Percentiles rank a stretch among this genome's conserved stretches.
Evolutionary conservation across 2,888 invertebrate genomes (phyloP).

Genomic region (Volucella zonaria): DNA sequence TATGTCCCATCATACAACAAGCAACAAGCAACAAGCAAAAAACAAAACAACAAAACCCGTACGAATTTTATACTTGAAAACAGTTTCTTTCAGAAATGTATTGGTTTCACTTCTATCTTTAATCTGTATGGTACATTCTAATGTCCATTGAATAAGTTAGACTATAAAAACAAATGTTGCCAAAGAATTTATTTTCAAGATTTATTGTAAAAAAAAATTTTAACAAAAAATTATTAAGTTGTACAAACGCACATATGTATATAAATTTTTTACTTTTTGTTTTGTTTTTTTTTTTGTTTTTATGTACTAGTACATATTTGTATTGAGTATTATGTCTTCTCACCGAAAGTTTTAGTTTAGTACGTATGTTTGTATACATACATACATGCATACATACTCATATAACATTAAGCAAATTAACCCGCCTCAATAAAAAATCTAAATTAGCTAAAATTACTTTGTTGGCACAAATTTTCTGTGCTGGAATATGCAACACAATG

Average conservation of each 20-base stretch:
- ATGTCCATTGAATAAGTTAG: slow-evolving; percentile 47
- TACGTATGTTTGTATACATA: not conserved
- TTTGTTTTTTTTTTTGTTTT: not conserved
- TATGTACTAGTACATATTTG: not conserved
- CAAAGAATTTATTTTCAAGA: slow-evolving; percentile 52
- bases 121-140: slow-evolving; percentile 51
- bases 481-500: not conserved
- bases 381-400: slow-evolving; percentile 5
- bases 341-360: slow-evolving; percentile 56
- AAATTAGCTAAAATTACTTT: too few species aligned
- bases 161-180: slow-evolving; percentile 56
- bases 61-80: slow-evolving; percentile 69
- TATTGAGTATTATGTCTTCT: slow-evolving; percentile 54
- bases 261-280: slow-evolving; percentile 13
- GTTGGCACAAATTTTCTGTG: too few species aligned
- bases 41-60: slow-evolving; percentile 45
- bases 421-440: not conserved
- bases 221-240: not conserved
- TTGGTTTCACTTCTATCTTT: slow-evolving; percentile 66
- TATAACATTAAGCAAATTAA: slow-evolving; percentile 8
- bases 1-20: not conserved
- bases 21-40: not conserved
- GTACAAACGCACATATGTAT: not conserved
- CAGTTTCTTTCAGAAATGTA: slow-evolving; percentile 57
- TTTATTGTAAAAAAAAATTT: slow-evolving; percentile 29